Evolutionary conservation across 2,888 invertebrate genomes (phyloP).

Genomic region (Agelastica alni): DNA sequence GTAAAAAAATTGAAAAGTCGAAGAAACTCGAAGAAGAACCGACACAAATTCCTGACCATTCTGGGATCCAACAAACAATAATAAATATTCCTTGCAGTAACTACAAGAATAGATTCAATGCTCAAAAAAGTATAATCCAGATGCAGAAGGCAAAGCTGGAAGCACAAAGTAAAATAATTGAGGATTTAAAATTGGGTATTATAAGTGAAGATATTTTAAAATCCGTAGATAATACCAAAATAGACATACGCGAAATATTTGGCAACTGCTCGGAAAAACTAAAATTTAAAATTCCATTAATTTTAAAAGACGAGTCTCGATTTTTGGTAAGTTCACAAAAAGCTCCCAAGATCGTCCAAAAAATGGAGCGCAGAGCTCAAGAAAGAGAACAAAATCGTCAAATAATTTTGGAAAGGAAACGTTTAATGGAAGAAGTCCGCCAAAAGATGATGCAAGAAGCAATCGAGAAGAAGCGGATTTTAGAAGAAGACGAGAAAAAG

Average conservation of each 20-base stretch:
- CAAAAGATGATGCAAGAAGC: constrained; percentile 66
- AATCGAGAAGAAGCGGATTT: constrained; percentile 61
- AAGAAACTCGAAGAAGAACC: background rate
- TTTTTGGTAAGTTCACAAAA: constrained; percentile 59
- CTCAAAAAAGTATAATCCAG: constrained; percentile 75
- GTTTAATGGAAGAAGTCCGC: constrained; percentile 58
- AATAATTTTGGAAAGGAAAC: constrained; percentile 59
- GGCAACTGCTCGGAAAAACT: constrained; percentile 48
- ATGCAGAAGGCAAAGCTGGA: constrained; percentile 71
- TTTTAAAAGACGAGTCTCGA: constrained; percentile 55
- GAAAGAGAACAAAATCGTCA: constrained; percentile 61
- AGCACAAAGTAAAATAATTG: constrained; percentile 73
- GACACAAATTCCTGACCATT: background rate
- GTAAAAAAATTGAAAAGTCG: constrained; percentile 27
- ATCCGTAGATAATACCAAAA: constrained; percentile 62
- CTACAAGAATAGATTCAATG: constrained; percentile 60
- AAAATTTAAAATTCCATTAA: constrained; percentile 59
- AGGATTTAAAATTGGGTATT: constrained; percentile 72
- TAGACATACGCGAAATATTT: constrained; percentile 60
- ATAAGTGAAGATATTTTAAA: constrained; percentile 68
- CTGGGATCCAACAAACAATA: background rate
- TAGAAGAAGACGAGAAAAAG: constrained; percentile 66
- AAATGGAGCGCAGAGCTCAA: constrained; percentile 74
- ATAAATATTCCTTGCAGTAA: constrained; percentile 20
- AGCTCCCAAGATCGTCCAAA: constrained; percentile 70